Evolutionary conservation across 2,888 invertebrate genomes (phyloP), one percentile per base, ranked within the genome.

Genomic region (Eristalinus aeneus): DNA sequence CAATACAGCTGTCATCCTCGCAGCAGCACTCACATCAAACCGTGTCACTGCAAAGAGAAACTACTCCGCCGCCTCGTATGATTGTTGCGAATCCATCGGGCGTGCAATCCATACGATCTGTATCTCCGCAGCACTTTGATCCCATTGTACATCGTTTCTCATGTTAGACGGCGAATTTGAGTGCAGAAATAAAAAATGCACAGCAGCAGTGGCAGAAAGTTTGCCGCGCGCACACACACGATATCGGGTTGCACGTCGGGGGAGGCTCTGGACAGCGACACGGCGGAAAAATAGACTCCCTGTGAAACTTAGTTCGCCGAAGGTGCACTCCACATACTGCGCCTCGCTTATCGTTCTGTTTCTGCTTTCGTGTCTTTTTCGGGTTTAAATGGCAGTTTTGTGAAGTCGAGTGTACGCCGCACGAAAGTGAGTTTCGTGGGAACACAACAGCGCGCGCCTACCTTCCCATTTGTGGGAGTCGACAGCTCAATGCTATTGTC

Each of bases 341-440:
- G n/a, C n/a, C 16, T 16, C 46, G 39, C n/a, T n/a, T 16, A 46
- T 46, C 39, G 39, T 27, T 27, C 39, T 11, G 1, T 39, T n/a
- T 39, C n/a, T 39, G n/a, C n/a, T n/a, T 39, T 12, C n/a, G 11
- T 39, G n/a, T 16, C 36, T 46, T 39, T 61, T 53, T 72, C 32
- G 58, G 58, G 63, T 58, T 20, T 54, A 22, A 20, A 22, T 61
- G 61, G 46, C 16, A 22, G 46, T 67, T 72, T 71, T 32, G 69
- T 27, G n/a, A 58, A 60, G 60, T 71, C 53, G n/a, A 32, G 65
- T 76, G 71, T 63, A 10, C 22, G 54, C 72, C 63, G 63, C 79
- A 85, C 60, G 64, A 77, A 85, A 76, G 53, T 77, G 76, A 81
- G 76, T 85, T 81, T 81, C 72, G 76, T 85, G 81, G 76, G 85